A percentile compares a stretch with the other conserved stretches of the same genome.
Conservation (phyloP, 2,113 vertebrate genomes). For the Antechinus flavipes region DNA sequence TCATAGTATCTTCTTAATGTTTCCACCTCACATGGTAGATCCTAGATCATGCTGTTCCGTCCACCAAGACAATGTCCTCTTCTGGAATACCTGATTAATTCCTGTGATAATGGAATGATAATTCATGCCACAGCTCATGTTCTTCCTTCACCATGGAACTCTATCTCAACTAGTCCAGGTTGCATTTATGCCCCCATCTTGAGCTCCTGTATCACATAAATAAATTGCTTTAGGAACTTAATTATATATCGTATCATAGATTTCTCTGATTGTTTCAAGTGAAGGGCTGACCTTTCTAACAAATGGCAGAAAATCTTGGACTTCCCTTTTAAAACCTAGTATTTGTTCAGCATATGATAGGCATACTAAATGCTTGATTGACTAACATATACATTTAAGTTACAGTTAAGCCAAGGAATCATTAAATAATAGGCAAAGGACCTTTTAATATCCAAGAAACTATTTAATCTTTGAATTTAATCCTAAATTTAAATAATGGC, state of each 20-base stretch:
- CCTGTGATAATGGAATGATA: background rate
- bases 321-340: background rate
- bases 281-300: background rate
- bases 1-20: background rate
- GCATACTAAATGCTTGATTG: background rate
- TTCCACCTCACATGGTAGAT: background rate
- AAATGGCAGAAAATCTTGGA: background rate
- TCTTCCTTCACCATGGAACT: background rate
- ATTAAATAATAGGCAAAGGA: background rate
- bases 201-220: background rate
- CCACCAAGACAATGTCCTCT: background rate
- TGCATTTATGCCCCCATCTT: background rate
- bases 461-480: background rate
- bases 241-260: background rate
- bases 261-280: constrained; percentile 4
- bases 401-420: background rate
- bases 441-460: background rate
- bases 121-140: background rate
- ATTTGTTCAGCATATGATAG: background rate
- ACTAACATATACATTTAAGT: background rate
- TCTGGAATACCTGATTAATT: background rate
- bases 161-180: background rate
- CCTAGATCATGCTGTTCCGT: background rate
- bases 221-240: background rate
- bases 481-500: constrained; percentile 13